phyloP scores from a whole-genome alignment of 2,888 invertebrate species.

The Sacculina carcini region DNA sequence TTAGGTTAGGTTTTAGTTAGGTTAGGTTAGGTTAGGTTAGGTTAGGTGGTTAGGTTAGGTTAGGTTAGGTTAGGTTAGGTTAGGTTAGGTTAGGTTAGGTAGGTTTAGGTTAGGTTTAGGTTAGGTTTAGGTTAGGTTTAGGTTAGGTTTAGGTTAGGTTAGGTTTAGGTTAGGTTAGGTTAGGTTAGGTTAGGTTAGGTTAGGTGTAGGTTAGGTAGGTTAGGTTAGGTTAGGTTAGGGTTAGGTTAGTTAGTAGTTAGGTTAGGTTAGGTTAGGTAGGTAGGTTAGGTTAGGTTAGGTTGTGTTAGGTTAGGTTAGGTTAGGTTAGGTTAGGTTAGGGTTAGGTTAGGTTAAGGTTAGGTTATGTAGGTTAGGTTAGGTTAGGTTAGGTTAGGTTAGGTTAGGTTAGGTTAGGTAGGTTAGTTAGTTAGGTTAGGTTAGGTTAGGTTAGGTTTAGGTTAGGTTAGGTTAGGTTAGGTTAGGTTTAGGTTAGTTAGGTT shows the following conservation, averaged over 20 bases:
- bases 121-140: conserved; percentile 11
- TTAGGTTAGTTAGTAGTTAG: conserved; percentile 12
- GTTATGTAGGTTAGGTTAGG: conserved; percentile 12
- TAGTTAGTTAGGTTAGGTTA: conserved; percentile 5
- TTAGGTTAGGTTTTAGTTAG: conserved; percentile 13
- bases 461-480: conserved; percentile 12
- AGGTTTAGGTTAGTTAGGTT: conserved; percentile 8
- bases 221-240: conserved; percentile 13
- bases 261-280: conserved; percentile 10
- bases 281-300: conserved; percentile 10
- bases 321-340: conserved; percentile 13
- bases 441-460: conserved; percentile 10
- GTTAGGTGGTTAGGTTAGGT: conserved; percentile 14
- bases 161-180: conserved; percentile 12
- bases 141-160: conserved; percentile 12
- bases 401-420: conserved; percentile 4
- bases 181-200: conserved; percentile 12
- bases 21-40: conserved; percentile 14
- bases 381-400: conserved; percentile 9
- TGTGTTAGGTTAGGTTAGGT: conserved; percentile 13
- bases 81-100: conserved; percentile 13
- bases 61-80: conserved; percentile 14
- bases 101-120: conserved; percentile 12
- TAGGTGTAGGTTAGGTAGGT: conserved; percentile 11
- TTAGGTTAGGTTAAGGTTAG: conserved; percentile 13